Evolutionary conservation across 2,113 vertebrate species (phyloP), one percentile per base, ranked within the genome.

Genomic region (Tupaia chinensis): DNA sequence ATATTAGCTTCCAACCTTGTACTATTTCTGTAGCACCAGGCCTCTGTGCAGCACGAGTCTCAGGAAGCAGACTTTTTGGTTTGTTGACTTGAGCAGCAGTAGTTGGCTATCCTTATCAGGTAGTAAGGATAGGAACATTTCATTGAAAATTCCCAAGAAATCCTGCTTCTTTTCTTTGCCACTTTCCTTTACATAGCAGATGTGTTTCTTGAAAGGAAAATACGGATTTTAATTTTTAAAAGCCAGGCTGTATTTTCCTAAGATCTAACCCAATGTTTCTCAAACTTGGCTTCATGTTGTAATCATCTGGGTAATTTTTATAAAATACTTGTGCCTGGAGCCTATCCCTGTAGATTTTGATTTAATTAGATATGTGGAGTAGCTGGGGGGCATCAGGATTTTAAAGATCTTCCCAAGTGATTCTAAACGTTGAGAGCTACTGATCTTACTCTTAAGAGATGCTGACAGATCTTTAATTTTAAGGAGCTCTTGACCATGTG

Each of bases 171-270:
- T 20, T 80, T 83, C 10, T 91, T 96, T 81, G 12, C 79, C 89
- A 80, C 14, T 83, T 78, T 94, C 65, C 32, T 78, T 93, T 87
- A 83, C 9, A 27, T 70, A 22, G 25, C 29, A 87, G 66, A 54
- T 92, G 4, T 32, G 14, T 96, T 95, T 92, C 23, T 96, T 96
- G 20, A 65, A 83, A 76, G 44, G 19, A 60, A 90, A 96, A 86
- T 87, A 13, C 23, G n/a, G 15, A 58, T 87, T 92, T 90, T 68
- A 80, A 65, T 58, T 78, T 93, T 96, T 89, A 16, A 27, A 96
- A 85, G 72, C 5, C 19, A 94, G 10, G 8, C 3, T 92, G 5
- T 60, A 12, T 56, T 84, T 93, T 87, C 44, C 29, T n/a, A 88
- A 78, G 9, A 29, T 81, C 7, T 84, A 92, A 58, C 25, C 6